Evolutionary conservation across 2,113 vertebrate genomes (phyloP).

Genomic region (Ciconia maguari): DNA sequence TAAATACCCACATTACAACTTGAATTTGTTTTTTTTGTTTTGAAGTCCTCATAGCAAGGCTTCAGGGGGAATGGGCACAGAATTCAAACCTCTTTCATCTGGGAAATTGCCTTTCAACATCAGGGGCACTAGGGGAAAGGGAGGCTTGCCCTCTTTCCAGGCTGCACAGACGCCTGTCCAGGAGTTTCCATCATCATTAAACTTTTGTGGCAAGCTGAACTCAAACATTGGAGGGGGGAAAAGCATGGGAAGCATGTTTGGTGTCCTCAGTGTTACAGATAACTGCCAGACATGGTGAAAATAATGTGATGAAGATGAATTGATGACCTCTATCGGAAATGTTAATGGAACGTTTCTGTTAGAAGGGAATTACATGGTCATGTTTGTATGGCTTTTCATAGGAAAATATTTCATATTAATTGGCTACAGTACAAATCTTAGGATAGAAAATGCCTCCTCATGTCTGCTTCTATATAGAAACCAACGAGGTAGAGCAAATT

Average conservation of each 20-base stretch:
- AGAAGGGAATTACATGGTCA: constrained; percentile 8
- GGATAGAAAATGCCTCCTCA: not conserved
- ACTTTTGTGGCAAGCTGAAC: not conserved
- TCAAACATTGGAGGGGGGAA: rapidly evolving
- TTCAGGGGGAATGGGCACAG: not conserved
- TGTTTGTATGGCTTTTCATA: constrained; percentile 38
- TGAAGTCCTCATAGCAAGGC: not conserved
- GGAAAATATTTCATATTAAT: constrained; percentile 43
- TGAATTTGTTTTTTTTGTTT: not conserved
- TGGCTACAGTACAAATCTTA: not conserved
- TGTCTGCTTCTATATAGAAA: constrained; percentile 13
- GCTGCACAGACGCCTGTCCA: not conserved
- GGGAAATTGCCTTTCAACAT: not conserved
- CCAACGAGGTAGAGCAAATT: constrained; percentile 36
- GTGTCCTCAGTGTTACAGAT: not conserved
- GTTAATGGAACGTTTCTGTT: constrained; percentile 39
- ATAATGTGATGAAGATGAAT: not conserved
- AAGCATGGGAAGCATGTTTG: not conserved
- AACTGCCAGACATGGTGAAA: not conserved
- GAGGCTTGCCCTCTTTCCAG: not conserved
- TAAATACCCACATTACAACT: not conserved
- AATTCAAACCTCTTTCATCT: not conserved
- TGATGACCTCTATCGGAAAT: constrained; percentile 15
- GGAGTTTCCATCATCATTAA: not conserved
- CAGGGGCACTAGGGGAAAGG: not conserved